A percentile compares a stretch with the other conserved stretches of the same genome.
phyloP scores from a whole-genome alignment of 2,888 invertebrate species.

The Epistrophe grossulariae region DNA sequence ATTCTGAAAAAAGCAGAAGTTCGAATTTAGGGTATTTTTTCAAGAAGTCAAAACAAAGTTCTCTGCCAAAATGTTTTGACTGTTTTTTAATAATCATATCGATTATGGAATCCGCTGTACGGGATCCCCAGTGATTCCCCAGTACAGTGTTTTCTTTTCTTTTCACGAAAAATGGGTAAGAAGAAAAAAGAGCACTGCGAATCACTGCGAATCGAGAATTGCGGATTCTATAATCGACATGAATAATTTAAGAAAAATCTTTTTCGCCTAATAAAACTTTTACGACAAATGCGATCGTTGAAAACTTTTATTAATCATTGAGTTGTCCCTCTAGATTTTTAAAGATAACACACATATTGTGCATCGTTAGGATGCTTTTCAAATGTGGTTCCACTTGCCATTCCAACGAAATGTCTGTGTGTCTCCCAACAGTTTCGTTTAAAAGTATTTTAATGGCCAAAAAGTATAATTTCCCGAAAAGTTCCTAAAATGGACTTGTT shows the following conservation, averaged over 20 bases:
- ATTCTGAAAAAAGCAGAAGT: too few species aligned
- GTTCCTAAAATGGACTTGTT: conserved; percentile 22
- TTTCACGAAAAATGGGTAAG: too few species aligned
- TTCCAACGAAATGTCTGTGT: neutral
- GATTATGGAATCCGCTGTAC: too few species aligned
- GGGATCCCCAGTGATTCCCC: too few species aligned
- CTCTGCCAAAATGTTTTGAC: too few species aligned
- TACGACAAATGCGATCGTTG: neutral
- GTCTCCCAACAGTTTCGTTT: neutral
- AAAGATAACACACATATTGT: conserved; percentile 1
- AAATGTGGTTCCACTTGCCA: neutral
- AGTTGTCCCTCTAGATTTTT: neutral
- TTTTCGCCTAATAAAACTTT: neutral
- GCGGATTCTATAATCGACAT: too few species aligned
- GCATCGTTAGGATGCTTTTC: conserved; percentile 13
- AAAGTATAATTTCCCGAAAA: conserved; percentile 72
- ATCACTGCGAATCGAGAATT: too few species aligned
- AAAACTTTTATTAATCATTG: neutral
- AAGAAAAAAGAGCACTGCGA: too few species aligned
- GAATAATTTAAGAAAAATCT: neutral
- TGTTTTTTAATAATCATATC: too few species aligned
- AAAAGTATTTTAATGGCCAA: conserved; percentile 70
- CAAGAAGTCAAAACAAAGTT: too few species aligned
- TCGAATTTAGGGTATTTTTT: too few species aligned
- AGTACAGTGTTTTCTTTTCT: too few species aligned